Evolutionary conservation across 2,797 vertebrate genomes (phyloP).

Genomic region (Sebastiscus albofasciatus): DNA sequence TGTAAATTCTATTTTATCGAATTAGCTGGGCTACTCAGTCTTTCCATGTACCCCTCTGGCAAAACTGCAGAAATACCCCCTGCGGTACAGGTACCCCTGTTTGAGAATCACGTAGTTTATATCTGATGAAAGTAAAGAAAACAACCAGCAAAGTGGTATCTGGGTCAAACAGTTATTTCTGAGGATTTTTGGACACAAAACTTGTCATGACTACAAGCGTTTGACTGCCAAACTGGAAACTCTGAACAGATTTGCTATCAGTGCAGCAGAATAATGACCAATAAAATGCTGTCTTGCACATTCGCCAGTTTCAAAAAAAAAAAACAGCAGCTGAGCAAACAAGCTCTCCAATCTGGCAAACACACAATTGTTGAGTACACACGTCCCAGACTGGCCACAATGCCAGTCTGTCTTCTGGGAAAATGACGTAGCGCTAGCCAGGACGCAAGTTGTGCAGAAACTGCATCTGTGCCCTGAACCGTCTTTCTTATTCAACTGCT

Average conservation of each 20-base stretch:
- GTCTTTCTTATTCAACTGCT: slow-evolving; percentile 17
- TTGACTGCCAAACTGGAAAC: slow-evolving; percentile 37
- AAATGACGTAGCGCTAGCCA: slow-evolving; percentile 36
- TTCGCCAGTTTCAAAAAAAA: slow-evolving; percentile 49
- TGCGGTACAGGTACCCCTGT: not conserved
- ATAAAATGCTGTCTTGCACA: slow-evolving; percentile 48
- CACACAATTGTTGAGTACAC: slow-evolving; percentile 47
- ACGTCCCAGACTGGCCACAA: slow-evolving; percentile 46
- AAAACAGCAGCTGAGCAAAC: slow-evolving; percentile 71
- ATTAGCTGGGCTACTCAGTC: not conserved
- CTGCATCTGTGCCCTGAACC: slow-evolving; percentile 30
- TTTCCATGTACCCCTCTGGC: not conserved
- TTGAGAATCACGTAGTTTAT: not conserved
- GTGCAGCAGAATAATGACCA: slow-evolving; percentile 37
- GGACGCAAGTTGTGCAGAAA: slow-evolving; percentile 31
- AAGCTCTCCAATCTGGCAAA: slow-evolving; percentile 63
- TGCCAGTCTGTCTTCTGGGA: slow-evolving; percentile 42
- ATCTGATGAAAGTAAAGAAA: slow-evolving; percentile 9
- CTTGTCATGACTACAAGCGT: slow-evolving; percentile 13
- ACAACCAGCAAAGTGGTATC: slow-evolving; percentile 5
- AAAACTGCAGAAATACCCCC: not conserved
- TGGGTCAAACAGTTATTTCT: slow-evolving; percentile 5
- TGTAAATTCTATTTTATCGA: not conserved
- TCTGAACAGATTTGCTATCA: slow-evolving; percentile 50
- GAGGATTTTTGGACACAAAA: slow-evolving; percentile 17